Percentiles rank a stretch among this genome's conserved stretches.
phyloP scores from a whole-genome alignment of 2,113 vertebrate species.

The Ciconia stormi region DNA sequence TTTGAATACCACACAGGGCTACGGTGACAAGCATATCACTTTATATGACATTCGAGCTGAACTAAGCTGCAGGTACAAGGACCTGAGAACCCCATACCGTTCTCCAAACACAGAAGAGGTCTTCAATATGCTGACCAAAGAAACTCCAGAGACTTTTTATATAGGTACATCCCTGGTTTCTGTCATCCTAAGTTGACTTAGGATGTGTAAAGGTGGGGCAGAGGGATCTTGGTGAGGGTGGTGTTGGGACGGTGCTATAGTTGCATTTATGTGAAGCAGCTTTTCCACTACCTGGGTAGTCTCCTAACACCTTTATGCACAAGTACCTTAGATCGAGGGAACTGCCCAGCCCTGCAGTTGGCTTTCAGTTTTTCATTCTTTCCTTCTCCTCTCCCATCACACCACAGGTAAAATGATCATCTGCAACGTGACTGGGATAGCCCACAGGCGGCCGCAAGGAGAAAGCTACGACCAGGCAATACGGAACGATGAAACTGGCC shows the following conservation, averaged over 20 bases:
- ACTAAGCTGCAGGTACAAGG: conserved; percentile 97
- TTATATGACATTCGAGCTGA: conserved; percentile 97
- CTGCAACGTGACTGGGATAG: conserved; percentile 93
- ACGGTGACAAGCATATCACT: conserved; percentile 98
- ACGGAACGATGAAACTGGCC: conserved; percentile 90
- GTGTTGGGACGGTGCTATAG: neutral
- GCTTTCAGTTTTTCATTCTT: neutral
- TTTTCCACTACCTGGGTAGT: neutral
- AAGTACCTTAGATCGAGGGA: neutral
- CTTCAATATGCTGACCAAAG: conserved; percentile 98
- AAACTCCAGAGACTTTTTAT: conserved; percentile 98
- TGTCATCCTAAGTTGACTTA: neutral
- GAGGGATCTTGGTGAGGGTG: neutral
- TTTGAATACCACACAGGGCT: conserved; percentile 79
- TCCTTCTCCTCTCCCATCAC: neutral
- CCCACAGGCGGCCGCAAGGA: conserved; percentile 94
- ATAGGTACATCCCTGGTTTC: conserved; percentile 79
- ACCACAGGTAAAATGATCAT: conserved; percentile 93
- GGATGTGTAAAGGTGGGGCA: neutral
- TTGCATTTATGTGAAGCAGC: neutral
- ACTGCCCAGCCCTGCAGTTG: neutral
- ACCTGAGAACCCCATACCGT: conserved; percentile 90
- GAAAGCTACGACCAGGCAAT: conserved; percentile 99
- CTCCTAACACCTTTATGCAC: neutral
- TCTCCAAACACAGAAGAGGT: conserved; percentile 95